phyloP scores from a whole-genome alignment of 2,888 invertebrate genomes.

The Drepanosiphum platanoidis region DNA sequence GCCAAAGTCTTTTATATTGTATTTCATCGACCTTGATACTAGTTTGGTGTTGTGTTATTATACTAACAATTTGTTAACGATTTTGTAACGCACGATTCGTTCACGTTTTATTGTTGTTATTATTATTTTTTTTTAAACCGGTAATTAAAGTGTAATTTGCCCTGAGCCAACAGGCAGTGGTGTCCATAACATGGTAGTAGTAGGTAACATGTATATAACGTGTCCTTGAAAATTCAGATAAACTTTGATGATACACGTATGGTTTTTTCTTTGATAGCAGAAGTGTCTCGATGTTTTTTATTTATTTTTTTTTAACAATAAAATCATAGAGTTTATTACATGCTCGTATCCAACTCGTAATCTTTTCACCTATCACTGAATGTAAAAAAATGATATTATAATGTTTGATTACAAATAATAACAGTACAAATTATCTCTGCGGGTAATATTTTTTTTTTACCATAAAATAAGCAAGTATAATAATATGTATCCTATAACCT shows the following conservation, averaged over 20 bases:
- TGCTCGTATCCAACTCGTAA: background rate
- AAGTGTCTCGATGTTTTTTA: constrained; percentile 2
- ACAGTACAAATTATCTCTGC: background rate
- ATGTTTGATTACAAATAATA: background rate
- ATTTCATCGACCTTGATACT: constrained; percentile 61
- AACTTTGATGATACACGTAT: constrained; percentile 34
- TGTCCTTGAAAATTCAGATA: constrained; percentile 53
- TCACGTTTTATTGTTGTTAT: constrained; percentile 59
- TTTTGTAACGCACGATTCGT: constrained; percentile 62
- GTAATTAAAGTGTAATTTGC: constrained; percentile 62
- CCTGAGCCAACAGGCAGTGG: constrained; percentile 49
- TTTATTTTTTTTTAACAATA: constrained; percentile 1
- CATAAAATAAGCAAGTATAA: background rate
- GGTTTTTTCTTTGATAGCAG: constrained; percentile 10
- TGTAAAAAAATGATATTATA: background rate
- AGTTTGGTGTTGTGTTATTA: constrained; percentile 55
- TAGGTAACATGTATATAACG: background rate
- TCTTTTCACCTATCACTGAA: background rate
- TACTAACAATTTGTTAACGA: constrained; percentile 57
- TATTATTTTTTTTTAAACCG: constrained; percentile 55
- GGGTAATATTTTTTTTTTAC: background rate
- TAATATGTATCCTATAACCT: background rate
- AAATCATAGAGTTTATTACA: background rate
- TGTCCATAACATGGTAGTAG: constrained; percentile 36
- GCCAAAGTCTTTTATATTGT: constrained; percentile 31